Evolutionary conservation across 2,113 vertebrate genomes (phyloP).

Genomic region (Pelvicachromis taeniatus): DNA sequence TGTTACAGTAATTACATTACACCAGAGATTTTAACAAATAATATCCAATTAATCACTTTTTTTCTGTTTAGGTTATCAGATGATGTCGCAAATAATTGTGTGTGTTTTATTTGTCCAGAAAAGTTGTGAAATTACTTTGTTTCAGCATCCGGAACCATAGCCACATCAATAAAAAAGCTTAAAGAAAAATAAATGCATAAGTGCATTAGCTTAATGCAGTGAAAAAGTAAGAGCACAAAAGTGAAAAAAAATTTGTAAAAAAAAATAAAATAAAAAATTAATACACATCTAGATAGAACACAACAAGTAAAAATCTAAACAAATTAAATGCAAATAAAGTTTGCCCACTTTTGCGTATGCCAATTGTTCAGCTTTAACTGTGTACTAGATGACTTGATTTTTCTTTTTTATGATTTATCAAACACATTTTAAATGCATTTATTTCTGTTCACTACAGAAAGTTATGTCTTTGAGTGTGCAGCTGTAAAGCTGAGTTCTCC

Average conservation of each 20-base stretch:
- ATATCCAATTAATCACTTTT: not conserved
- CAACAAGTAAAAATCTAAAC: not conserved
- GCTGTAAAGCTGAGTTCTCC: slow-evolving; percentile 9
- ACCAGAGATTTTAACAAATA: not conserved
- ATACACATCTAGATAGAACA: not conserved
- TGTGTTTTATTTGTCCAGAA: not conserved
- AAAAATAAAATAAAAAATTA: not conserved
- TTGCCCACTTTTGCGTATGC: not conserved
- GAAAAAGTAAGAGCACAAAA: not conserved
- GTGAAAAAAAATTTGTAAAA: not conserved
- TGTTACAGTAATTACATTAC: slow-evolving; percentile 54
- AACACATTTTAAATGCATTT: too few relatives aligned
- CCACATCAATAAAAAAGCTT: not conserved
- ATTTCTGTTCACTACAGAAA: not conserved
- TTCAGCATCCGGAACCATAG: not conserved
- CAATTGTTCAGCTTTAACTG: not conserved
- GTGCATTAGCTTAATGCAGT: not conserved
- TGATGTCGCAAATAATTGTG: not conserved
- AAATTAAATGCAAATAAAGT: not conserved
- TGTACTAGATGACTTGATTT: not conserved
- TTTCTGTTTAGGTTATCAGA: not conserved
- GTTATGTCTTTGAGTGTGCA: not conserved
- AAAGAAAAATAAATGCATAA: too few relatives aligned
- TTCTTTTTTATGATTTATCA: not conserved
- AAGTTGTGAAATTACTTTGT: not conserved